phyloP scores from a whole-genome alignment of 2,113 vertebrate species.

The Pluvianellus socialis region DNA sequence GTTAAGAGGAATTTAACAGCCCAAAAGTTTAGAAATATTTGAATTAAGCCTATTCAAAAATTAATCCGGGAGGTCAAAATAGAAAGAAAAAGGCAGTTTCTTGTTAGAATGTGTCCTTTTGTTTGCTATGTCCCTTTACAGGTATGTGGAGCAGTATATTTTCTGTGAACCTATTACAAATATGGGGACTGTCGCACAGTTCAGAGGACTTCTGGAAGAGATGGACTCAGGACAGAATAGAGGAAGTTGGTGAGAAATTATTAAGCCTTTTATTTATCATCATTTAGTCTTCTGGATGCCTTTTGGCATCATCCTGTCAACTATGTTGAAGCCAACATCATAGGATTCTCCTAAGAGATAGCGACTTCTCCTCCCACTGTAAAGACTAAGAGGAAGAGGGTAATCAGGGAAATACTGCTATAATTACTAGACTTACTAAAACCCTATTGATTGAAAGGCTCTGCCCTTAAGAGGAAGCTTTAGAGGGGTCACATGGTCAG shows the following conservation, averaged over 20 bases:
- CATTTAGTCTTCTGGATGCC: not conserved
- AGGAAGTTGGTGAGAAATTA: slow-evolving; percentile 74
- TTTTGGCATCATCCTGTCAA: not conserved
- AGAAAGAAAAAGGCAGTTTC: not conserved
- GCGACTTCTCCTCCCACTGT: accelerated
- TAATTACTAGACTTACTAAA: not conserved
- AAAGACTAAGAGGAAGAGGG: not conserved
- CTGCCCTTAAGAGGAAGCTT: not conserved
- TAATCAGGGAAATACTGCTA: not conserved
- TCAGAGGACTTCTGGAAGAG: slow-evolving; percentile 80
- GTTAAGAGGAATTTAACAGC: not conserved
- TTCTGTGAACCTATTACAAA: slow-evolving; percentile 80
- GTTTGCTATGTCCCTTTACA: slow-evolving; percentile 9
- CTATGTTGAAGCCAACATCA: not conserved
- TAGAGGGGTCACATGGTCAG: not conserved
- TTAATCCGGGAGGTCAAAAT: not conserved
- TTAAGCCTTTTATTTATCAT: not conserved
- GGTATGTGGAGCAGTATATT: slow-evolving; percentile 85
- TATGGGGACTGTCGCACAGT: slow-evolving; percentile 75
- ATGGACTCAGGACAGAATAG: slow-evolving; percentile 76
- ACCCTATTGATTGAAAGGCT: not conserved
- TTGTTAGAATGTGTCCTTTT: not conserved
- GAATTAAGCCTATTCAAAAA: not conserved
- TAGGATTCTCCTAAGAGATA: not conserved
- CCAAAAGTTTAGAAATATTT: not conserved